A percentile compares a stretch with the other conserved stretches of the same genome.
Conservation (phyloP, 2,113 vertebrate species). For the human (Homo sapiens) region DNA sequence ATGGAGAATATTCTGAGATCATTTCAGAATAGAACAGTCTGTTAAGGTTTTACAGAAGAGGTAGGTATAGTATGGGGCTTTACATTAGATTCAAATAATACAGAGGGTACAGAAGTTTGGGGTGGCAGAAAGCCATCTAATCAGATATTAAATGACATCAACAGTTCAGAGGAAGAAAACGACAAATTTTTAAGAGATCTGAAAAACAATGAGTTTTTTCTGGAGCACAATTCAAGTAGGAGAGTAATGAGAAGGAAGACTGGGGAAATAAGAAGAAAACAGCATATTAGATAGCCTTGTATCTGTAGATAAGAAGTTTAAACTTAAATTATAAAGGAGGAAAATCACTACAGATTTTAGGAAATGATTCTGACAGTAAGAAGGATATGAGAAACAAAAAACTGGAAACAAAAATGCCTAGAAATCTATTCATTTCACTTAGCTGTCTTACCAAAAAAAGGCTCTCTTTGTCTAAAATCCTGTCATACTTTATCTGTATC, state of each 20-base stretch:
- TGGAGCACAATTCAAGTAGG: neutral
- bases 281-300: neutral
- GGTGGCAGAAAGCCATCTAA: neutral
- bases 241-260: neutral
- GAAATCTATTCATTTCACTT: constrained; percentile 19
- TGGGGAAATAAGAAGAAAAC: neutral
- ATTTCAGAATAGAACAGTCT: neutral
- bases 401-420: neutral
- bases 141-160: neutral
- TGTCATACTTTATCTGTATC: neutral
- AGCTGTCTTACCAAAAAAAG: neutral
- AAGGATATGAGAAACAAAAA: neutral
- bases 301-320: neutral
- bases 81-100: neutral
- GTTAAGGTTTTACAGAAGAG: neutral
- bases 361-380: neutral
- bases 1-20: neutral
- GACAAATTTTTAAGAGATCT: neutral
- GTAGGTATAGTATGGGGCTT: neutral
- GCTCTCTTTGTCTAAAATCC: neutral
- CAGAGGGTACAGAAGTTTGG: neutral
- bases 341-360: neutral
- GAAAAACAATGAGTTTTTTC: constrained; percentile 5
- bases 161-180: neutral
- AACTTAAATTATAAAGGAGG: neutral